Conservation (phyloP, 2,113 vertebrate species). For the Muscicapa adusta region DNA sequence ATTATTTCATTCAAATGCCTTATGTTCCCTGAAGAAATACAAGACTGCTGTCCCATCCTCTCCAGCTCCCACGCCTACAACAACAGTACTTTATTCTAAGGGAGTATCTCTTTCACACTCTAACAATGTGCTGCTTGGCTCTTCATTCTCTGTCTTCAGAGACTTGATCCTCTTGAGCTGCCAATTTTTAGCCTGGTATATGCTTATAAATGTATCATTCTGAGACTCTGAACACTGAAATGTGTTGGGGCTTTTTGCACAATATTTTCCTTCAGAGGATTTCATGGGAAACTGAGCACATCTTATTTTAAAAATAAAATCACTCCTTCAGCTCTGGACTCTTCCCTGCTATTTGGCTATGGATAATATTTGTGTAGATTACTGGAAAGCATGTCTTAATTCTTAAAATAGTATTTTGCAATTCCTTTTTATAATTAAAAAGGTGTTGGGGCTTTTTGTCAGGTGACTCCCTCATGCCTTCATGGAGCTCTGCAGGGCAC, state of each 20-base stretch:
- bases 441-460: accelerated
- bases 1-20: neutral
- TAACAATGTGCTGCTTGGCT: neutral
- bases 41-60: neutral
- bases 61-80: neutral
- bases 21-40: neutral
- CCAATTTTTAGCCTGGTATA: neutral
- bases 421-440: neutral
- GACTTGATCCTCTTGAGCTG: neutral
- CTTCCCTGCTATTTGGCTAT: neutral
- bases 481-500: neutral
- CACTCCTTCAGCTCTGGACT: neutral
- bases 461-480: accelerated
- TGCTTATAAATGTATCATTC: neutral
- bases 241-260: neutral
- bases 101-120: neutral
- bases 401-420: neutral
- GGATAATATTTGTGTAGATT: neutral
- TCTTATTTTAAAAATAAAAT: neutral
- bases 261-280: neutral
- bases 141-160: neutral
- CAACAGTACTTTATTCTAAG: neutral
- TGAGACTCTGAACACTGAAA: neutral
- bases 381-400: neutral
- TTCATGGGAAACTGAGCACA: neutral